These are phyloP conservation scores for Propithecus coquereli DNA, from an alignment of 2,113 vertebrate genomes.

Conservation along the genomic window DNA sequence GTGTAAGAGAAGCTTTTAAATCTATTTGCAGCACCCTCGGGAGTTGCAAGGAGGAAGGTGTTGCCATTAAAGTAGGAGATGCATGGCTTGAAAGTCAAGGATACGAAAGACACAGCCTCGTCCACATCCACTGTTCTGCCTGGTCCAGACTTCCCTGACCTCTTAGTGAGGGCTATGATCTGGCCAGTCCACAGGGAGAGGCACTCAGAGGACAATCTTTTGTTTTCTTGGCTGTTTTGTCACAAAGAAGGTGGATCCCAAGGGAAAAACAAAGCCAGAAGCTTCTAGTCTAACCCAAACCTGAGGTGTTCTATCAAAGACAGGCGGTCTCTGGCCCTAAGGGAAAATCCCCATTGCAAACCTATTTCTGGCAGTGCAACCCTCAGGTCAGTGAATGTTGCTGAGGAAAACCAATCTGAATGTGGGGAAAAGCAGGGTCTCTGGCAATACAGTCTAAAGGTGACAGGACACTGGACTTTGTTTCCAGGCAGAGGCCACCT, in stretches of 20 bases:
- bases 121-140: too few relatives aligned
- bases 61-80: slow-evolving; percentile 25
- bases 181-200: not conserved
- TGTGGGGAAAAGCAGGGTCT: not conserved
- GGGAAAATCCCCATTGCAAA: not conserved
- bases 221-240: not conserved
- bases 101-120: not conserved
- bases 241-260: not conserved
- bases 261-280: not conserved
- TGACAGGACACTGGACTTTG: not conserved
- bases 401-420: not conserved
- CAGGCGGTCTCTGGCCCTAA: not conserved
- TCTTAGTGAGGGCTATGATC: not conserved
- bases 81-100: slow-evolving; percentile 16
- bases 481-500: not conserved
- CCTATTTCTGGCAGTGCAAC: not conserved
- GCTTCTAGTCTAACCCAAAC: not conserved
- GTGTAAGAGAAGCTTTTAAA: slow-evolving; percentile 60
- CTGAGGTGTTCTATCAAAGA: not conserved
- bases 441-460: not conserved
- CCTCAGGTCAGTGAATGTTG: not conserved
- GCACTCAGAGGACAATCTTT: not conserved
- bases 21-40: slow-evolving; percentile 19
- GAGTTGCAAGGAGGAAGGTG: slow-evolving; percentile 55
- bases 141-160: not conserved